Conservation (phyloP, 2,888 invertebrate species). For the Agelastica alni region DNA sequence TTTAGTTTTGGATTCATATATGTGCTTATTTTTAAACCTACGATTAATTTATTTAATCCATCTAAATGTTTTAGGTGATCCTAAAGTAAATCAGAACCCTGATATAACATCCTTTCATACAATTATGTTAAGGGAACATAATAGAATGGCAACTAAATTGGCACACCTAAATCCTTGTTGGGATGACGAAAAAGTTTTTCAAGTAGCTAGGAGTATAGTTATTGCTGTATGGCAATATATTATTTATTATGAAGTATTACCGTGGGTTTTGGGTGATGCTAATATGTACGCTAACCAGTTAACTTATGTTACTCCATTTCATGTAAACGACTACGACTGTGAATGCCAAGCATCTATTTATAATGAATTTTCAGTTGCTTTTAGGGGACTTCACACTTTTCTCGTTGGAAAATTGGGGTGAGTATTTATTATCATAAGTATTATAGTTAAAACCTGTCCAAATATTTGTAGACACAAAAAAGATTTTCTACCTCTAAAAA, state of each 20-base stretch:
- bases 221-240: conserved; percentile 65
- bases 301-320: not conserved
- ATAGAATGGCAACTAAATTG: conserved; percentile 53
- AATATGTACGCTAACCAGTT: not conserved
- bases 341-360: conserved; percentile 46
- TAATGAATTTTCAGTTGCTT: conserved; percentile 53
- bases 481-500: too few species aligned
- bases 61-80: conserved; percentile 52
- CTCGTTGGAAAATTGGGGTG: conserved; percentile 52
- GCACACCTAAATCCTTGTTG: conserved; percentile 56
- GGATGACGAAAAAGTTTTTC: conserved; percentile 57
- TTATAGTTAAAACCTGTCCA: too few species aligned
- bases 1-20: too few species aligned
- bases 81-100: conserved; percentile 53
- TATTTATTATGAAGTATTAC: conserved; percentile 10
- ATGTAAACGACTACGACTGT: conserved; percentile 27
- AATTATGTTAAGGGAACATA: conserved; percentile 57
- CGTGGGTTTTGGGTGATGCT: not conserved
- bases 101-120: conserved; percentile 55
- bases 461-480: too few species aligned
- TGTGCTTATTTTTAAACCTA: too few species aligned
- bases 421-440: too few species aligned
- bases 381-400: conserved; percentile 52
- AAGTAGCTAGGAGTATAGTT: conserved; percentile 55
- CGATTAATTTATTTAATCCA: too few species aligned